Evolutionary conservation across 1,140 invertebrate species (phyloP).

Genomic region (Calliopsis andreniformis): DNA sequence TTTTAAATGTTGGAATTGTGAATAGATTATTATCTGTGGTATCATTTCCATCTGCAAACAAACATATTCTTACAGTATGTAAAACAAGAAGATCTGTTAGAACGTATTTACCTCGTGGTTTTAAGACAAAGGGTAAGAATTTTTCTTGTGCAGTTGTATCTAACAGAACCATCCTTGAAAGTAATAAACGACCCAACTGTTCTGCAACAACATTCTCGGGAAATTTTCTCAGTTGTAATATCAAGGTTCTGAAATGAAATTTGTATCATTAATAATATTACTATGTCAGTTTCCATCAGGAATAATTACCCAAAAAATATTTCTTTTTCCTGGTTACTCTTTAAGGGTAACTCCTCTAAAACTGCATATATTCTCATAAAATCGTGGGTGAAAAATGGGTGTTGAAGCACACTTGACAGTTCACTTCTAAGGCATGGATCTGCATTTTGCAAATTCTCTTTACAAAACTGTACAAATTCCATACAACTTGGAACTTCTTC

Average conservation of each 20-base stretch:
- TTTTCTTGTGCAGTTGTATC: constrained; percentile 88
- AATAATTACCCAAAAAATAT: constrained; percentile 86
- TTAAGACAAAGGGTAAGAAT: constrained; percentile 88
- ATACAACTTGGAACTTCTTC: constrained; percentile 85
- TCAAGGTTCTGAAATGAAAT: constrained; percentile 80
- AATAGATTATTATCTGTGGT: constrained; percentile 82
- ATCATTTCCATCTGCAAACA: constrained; percentile 78
- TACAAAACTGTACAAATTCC: constrained; percentile 87
- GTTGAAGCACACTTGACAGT: constrained; percentile 84
- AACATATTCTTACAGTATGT: constrained; percentile 1
- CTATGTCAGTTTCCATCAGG: not conserved
- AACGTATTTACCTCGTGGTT: constrained; percentile 81
- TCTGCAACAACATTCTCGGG: constrained; percentile 90
- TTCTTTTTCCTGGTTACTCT: constrained; percentile 87
- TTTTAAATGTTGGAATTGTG: constrained; percentile 85
- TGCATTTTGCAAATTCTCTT: constrained; percentile 84
- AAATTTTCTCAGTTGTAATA: constrained; percentile 85
- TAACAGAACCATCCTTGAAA: constrained; percentile 91
- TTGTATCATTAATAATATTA: constrained; percentile 1
- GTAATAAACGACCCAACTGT: constrained; percentile 87
- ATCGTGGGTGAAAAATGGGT: constrained; percentile 90
- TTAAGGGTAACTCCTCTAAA: constrained; percentile 90
- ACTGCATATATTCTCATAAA: constrained; percentile 92
- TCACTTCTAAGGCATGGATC: constrained; percentile 83
- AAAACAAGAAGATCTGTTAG: constrained; percentile 16